Evolutionary conservation across 2,888 invertebrate genomes (phyloP).

Genomic region (Calephelis perditalis): DNA sequence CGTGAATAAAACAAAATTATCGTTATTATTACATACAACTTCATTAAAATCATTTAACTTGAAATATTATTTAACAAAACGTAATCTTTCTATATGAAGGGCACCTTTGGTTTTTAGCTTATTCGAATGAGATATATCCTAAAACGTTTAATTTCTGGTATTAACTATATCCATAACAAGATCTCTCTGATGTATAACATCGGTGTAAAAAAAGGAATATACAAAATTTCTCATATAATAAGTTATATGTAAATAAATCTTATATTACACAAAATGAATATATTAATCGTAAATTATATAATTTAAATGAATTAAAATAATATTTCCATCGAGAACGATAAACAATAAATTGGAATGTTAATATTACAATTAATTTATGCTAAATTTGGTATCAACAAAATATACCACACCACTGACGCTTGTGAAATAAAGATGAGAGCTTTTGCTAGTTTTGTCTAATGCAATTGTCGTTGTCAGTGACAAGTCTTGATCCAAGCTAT

Average conservation of each 20-base stretch:
- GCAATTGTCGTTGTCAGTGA: constrained; percentile 36
- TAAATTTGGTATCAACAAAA: constrained; percentile 71
- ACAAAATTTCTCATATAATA: constrained; percentile 59
- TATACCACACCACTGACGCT: constrained; percentile 60
- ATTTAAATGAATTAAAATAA: constrained; percentile 53
- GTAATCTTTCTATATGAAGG: constrained; percentile 82
- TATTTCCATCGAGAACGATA: constrained; percentile 59
- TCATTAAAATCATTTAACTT: constrained; percentile 74
- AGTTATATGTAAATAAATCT: constrained; percentile 76
- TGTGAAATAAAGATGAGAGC: constrained; percentile 50
- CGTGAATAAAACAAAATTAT: constrained; percentile 73
- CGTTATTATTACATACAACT: constrained; percentile 72
- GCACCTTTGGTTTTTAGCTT: constrained; percentile 93
- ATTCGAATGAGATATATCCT: constrained; percentile 78
- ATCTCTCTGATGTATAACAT: constrained; percentile 63
- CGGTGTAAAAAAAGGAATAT: constrained; percentile 69
- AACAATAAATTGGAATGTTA: constrained; percentile 75
- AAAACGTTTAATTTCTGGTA: constrained; percentile 74
- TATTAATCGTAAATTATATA: constrained; percentile 59
- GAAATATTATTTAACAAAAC: constrained; percentile 77
- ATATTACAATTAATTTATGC: constrained; percentile 62
- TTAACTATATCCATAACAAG: constrained; percentile 71
- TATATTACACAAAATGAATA: constrained; percentile 68
- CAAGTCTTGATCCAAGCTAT: constrained; percentile 52
- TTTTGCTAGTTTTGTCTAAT: constrained; percentile 32